phyloP scores from a whole-genome alignment of 2,113 vertebrate genomes.

The Leuciscus idus region DNA sequence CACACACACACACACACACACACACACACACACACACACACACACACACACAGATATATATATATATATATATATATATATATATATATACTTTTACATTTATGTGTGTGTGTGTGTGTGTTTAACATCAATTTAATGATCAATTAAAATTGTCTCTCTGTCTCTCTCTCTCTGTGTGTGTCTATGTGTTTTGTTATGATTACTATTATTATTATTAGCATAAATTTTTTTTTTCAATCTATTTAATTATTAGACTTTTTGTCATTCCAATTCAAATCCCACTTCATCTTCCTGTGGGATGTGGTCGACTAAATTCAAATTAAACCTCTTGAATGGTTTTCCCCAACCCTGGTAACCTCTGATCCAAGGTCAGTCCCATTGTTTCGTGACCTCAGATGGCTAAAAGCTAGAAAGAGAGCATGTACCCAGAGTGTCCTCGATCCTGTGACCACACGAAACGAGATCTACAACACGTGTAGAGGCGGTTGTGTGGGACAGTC shows the following conservation, averaged over 20 bases:
- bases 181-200: no score
- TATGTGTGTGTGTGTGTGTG: no score
- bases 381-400: background rate
- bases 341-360: background rate
- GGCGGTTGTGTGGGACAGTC: background rate
- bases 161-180: no score
- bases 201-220: no score
- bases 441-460: background rate
- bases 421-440: background rate
- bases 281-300: background rate
- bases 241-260: background rate
- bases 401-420: background rate
- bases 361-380: background rate
- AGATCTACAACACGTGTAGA: constrained; percentile 4
- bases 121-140: no score
- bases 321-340: background rate
- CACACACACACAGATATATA: no score
- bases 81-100: no score
- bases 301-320: background rate
- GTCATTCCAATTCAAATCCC: background rate
- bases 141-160: no score
- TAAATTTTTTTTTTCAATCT: background rate
- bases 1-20: no score
- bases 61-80: no score
- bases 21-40: no score